Evolutionary conservation across 2,797 vertebrate species (phyloP), one percentile per base, ranked within the genome.

Genomic region (Myotis myotis): DNA sequence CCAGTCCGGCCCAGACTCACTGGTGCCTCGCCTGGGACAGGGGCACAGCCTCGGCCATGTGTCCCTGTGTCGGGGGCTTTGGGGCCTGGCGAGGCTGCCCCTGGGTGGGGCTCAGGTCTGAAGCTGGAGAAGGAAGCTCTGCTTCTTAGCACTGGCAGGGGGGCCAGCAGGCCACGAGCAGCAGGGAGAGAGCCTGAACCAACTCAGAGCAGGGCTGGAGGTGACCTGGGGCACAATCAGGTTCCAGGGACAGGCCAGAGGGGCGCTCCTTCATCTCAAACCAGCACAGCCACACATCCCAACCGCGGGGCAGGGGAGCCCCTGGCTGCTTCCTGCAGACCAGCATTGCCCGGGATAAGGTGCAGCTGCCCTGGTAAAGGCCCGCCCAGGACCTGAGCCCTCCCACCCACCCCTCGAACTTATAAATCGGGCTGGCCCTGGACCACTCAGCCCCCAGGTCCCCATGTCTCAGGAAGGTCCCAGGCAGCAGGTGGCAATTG

Each of bases 161-260:
- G 15, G 15, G 53, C 8, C 5, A n/a, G 17, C 25, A 22, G 0
- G 4, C 25, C 0, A 2, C 3, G 57, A 55, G 17, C 22, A n/a
- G 3, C 12, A 11, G 12, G 12, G 19, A 30, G 13, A 7, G 41
- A 57, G 3, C 8, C 7, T 47, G 51, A 72, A 33, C 33, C 23
- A 1, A 38, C 53, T 64, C 38, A 15, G 71, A 79, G 60, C 41
- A 70, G 87, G 47, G 33, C 10, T 36, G 41, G 49, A 22, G 6
- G 23, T 30, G 41, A 19, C 20, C n/a, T 8, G 0, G 47, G 36
- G 11, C 55, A 15, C 22, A 71, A 3, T 41, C n/a, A 33, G 47
- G 41, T 19, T 82, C 22, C 44, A 28, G 64, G 79, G 60, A 81
- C 5, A 83, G 47, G 38, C 10, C 16, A 20, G 44, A 22, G 62